These are phyloP conservation scores for Philereme vetulata DNA, from an alignment of 2,888 invertebrate genomes.

Conservation along the genomic window DNA sequence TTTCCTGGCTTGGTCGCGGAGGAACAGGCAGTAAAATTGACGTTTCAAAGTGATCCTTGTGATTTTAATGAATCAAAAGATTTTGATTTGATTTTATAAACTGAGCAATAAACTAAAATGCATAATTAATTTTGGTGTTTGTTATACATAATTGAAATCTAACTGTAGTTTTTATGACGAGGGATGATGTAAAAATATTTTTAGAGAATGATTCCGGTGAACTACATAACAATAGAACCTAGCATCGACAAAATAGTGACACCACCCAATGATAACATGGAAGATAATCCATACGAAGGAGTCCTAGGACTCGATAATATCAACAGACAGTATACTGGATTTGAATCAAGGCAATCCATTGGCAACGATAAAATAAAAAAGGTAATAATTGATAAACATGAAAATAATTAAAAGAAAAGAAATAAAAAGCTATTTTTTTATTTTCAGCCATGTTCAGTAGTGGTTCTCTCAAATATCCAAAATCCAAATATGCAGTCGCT, in stretches of 20 bases:
- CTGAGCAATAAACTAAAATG: too few relatives aligned
- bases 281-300: constrained; percentile 45
- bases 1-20: too few relatives aligned
- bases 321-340: constrained; percentile 41
- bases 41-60: too few relatives aligned
- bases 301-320: constrained; percentile 43
- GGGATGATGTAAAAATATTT: constrained; percentile 28
- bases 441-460: constrained; percentile 69
- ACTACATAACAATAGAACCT: constrained; percentile 45
- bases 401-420: constrained; percentile 5
- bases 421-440: constrained; percentile 14
- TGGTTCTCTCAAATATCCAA: constrained; percentile 69
- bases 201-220: constrained; percentile 57
- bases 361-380: constrained; percentile 43
- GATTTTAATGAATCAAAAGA: too few relatives aligned
- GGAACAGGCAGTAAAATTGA: too few relatives aligned
- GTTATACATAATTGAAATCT: too few relatives aligned
- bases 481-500: constrained; percentile 68
- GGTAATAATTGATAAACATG: constrained; percentile 38
- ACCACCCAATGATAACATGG: constrained; percentile 36
- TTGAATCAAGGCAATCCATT: constrained; percentile 39
- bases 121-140: too few relatives aligned
- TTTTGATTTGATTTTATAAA: too few relatives aligned
- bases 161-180: neutral
- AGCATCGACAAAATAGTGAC: constrained; percentile 36